Conservation (phyloP, 2,113 vertebrate species). For the Pterocles gutturalis region DNA sequence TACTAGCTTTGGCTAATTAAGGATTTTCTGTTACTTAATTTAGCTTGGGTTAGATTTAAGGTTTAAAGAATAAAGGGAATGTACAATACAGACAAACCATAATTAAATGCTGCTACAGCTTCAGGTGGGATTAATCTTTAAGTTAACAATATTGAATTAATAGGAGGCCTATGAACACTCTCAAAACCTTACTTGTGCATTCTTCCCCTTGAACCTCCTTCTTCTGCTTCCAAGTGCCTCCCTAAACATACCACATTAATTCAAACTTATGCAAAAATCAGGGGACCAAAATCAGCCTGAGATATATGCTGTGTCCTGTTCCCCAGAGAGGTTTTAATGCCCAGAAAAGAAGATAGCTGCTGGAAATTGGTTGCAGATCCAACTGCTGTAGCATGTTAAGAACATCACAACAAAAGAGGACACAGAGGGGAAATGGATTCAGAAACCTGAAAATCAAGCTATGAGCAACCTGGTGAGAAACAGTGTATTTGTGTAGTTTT, state of each 20-base stretch:
- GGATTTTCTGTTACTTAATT: slow-evolving; percentile 17
- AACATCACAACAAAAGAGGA: background rate
- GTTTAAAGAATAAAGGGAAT: slow-evolving; percentile 12
- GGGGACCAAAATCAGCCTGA: background rate
- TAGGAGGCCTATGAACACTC: background rate
- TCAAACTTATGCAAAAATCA: background rate
- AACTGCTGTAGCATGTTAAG: fast-evolving
- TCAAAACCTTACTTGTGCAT: background rate
- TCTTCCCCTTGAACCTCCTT: background rate
- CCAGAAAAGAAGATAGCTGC: background rate
- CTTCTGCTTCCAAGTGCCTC: background rate
- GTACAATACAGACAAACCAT: background rate
- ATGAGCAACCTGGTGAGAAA: background rate
- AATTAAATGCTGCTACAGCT: slow-evolving; percentile 24
- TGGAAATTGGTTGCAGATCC: background rate
- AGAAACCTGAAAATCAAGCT: background rate
- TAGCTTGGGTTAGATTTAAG: background rate
- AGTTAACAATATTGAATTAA: background rate
- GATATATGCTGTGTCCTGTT: background rate
- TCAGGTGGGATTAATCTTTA: slow-evolving; percentile 19
- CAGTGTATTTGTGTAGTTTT: background rate
- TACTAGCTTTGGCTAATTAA: background rate
- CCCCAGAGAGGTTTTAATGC: background rate
- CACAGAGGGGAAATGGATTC: background rate
- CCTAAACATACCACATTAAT: background rate